A percentile compares a stretch with the other conserved stretches of the same genome.
Conservation (phyloP, 2,113 vertebrate genomes). For the human (Homo sapiens) region DNA sequence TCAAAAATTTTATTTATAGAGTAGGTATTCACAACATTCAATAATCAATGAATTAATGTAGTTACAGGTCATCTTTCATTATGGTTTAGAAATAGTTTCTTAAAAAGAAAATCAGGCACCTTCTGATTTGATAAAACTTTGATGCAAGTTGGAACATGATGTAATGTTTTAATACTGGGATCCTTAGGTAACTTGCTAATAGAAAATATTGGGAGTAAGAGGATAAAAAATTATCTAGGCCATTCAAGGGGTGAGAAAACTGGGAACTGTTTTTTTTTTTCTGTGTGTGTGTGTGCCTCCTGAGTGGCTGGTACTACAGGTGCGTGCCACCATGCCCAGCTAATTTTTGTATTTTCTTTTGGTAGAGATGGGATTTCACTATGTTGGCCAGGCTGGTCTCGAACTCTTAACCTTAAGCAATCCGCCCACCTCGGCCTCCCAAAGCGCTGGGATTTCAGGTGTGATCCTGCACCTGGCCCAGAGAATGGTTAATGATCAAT, state of each 20-base stretch:
- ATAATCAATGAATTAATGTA: background rate
- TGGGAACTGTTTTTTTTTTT: too few relatives aligned
- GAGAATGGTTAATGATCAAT: background rate
- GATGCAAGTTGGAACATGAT: background rate
- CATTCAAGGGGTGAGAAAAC: background rate
- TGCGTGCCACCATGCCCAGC: too few relatives aligned
- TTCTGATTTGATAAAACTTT: background rate
- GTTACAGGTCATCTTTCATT: background rate
- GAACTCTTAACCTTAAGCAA: too few relatives aligned
- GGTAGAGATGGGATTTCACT: too few relatives aligned
- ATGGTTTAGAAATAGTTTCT: background rate
- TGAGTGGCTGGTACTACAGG: too few relatives aligned
- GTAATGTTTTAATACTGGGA: background rate
- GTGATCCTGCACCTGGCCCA: too few relatives aligned
- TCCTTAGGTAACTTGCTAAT: background rate
- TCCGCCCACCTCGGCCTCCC: too few relatives aligned
- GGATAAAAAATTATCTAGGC: background rate
- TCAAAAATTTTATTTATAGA: background rate
- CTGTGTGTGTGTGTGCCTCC: too few relatives aligned
- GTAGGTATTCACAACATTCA: background rate
- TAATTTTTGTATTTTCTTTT: too few relatives aligned
- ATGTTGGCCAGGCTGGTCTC: too few relatives aligned
- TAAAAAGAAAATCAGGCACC: background rate
- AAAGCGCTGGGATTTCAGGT: too few relatives aligned
- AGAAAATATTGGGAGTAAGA: background rate